A percentile compares a stretch with the other conserved stretches of the same genome.
phyloP scores from a whole-genome alignment of 2,113 vertebrate genomes.

The Saguinus midas region DNA sequence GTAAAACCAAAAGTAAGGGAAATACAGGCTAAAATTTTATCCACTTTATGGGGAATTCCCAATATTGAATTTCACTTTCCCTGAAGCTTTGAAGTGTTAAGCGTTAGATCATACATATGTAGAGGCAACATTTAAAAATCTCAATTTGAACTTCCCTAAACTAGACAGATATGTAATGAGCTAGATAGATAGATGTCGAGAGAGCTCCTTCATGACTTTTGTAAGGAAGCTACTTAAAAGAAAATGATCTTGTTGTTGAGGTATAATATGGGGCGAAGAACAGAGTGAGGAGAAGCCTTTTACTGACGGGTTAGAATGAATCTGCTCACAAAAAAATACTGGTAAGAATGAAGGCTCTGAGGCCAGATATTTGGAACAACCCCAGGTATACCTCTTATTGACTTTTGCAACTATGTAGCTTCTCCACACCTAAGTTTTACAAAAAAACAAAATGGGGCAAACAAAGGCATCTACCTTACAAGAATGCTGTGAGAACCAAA shows the following conservation, averaged over 20 bases:
- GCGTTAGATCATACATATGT: not conserved
- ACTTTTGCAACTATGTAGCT: not conserved
- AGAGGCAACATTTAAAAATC: not conserved
- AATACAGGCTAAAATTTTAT: not conserved
- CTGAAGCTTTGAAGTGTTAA: not conserved
- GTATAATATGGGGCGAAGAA: not conserved
- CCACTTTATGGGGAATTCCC: not conserved
- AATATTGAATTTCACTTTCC: not conserved
- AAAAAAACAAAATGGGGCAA: not conserved
- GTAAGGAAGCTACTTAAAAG: not conserved
- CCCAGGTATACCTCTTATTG: not conserved
- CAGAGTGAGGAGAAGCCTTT: not conserved
- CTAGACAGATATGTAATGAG: not conserved
- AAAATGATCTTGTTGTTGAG: not conserved
- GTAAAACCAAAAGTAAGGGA: constrained; percentile 9
- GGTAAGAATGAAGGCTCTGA: not conserved
- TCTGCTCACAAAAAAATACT: not conserved
- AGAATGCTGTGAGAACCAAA: not conserved
- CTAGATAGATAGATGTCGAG: not conserved
- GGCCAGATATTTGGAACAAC: not conserved
- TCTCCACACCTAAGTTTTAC: not conserved
- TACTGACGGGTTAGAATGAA: not conserved
- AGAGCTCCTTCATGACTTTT: not conserved
- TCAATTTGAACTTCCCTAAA: not conserved
- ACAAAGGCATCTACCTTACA: not conserved